Evolutionary conservation across 1,140 invertebrate genomes (phyloP).

Genomic region (Reticulitermes speratus): DNA sequence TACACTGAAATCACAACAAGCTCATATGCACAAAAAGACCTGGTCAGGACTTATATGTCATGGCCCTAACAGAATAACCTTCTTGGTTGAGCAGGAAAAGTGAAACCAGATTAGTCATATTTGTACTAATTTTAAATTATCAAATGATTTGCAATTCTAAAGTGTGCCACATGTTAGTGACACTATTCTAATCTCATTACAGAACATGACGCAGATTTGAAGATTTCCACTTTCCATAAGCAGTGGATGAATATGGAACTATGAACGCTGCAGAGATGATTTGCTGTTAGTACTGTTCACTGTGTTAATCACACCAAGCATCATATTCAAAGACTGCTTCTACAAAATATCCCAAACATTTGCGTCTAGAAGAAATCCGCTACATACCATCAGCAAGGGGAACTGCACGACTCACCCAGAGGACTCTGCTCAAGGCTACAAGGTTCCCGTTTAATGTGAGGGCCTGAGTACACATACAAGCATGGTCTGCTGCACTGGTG

Average conservation of each 20-base stretch:
- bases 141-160: neutral
- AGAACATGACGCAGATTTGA: neutral
- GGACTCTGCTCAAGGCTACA: conserved; percentile 36
- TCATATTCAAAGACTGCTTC: neutral
- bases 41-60: neutral
- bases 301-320: neutral
- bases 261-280: neutral
- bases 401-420: conserved; percentile 39
- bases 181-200: neutral
- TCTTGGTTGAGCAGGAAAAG: neutral
- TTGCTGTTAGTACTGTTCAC: neutral
- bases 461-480: conserved; percentile 17
- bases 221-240: neutral
- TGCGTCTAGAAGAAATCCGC: neutral
- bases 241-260: neutral
- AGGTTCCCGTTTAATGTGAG: conserved; percentile 32
- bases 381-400: neutral
- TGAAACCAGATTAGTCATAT: neutral
- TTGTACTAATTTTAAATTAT: neutral
- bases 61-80: neutral
- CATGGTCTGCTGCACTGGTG: neutral
- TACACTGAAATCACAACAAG: neutral
- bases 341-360: neutral
- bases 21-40: neutral
- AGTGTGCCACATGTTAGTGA: neutral